Base-by-base conservation (phyloP, 2,888 invertebrate species). In the Eurois occulta region DNA sequence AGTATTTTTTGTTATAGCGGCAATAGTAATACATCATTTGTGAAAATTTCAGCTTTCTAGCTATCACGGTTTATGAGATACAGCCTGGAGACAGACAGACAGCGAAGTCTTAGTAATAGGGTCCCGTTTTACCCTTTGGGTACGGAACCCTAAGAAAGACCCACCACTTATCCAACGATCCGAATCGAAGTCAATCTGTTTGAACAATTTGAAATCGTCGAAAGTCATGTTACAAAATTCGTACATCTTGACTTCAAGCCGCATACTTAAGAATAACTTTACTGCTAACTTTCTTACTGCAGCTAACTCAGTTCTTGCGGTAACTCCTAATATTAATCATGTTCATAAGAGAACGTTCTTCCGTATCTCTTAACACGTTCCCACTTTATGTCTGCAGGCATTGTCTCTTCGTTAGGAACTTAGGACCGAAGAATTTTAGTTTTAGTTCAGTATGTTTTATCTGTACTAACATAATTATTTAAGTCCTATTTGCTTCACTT, bases 311-410 rank as follows among this genome's bases (percentile, higher is more conserved):
- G 77, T 75, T 77, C 71, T 69, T 38, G 64, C 46, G 68, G 67
- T 67, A 76, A 82, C 76, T 74, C 58, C 41, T 55, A 41, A 78
- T 72, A 82, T 87, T 82, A 85, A 87, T 86, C 77, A 72, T 73
- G 60, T 85, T 75, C 72, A 66, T 85, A 82, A 60, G 73, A 70
- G 35, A 69, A 71, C 38, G 64, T 71, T 77, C 41, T 62, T 70
- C 28, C 32, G 62, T 69, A n/a, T 80, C n/a, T 70, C 66, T 70
- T 69, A 75, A 78, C 77, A 80, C 70, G 65, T 79, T 16, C 46
- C 18, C 67, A 65, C 79, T 82, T 75, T 41, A 82, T 75, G 28
- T 64, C 65, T 72, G 55, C 68, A 28, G 66, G 28, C 58, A 65
- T 62, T 77, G 41, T 67, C 68, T 55, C 58, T 69, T 73, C 32